Base-by-base conservation (phyloP, 2,888 invertebrate species). In the Calliopum simillimum region DNA sequence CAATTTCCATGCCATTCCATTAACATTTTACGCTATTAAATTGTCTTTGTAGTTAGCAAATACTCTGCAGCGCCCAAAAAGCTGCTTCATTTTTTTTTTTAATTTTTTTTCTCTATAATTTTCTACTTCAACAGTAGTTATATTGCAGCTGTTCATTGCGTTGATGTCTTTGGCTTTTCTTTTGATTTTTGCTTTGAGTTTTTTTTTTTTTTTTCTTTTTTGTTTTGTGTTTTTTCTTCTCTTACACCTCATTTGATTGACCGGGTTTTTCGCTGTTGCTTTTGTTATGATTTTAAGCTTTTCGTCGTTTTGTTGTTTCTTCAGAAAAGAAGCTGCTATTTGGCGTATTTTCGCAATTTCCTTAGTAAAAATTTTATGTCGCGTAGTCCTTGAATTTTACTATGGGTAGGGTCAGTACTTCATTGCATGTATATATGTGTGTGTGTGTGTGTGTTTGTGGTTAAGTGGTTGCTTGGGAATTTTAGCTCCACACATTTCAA, bases 201-300 rank as follows among this genome's bases (percentile, higher is more conserved):
- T 33, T 33, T 33, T 4, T 33, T 65, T n/a, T n/a, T n/a, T n/a
- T 14, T n/a, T n/a, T n/a, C n/a, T n/a, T n/a, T 33, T 58, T 68
- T 59, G 12, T 47, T 63, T 51, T 67, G 64, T 4, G 14, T 51
- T 46, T 33, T 51, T 61, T 56, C 47, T 47, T 55, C 67, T 51
- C 49, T 33, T 51, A 51, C 70, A 33, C 53, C 59, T 59, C 47
- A 47, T 65, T 65, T 58, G 65, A 33, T 65, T 65, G 65, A 69
- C 63, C 59, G 58, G 43, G 62, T 70, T 73, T 61, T 62, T 58
- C 33, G 43, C 46, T 58, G 64, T 70, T 53, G 53, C 25, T 64
- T 43, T 25, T 56, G 55, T 21, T 25, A 19, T 25, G 14, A 23
- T 19, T 44, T 41, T 12, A 58, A 58, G 56, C 25, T 51, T 41